Base-by-base conservation (phyloP, 2,797 vertebrate species). In the Crypturellus tataupa region DNA sequence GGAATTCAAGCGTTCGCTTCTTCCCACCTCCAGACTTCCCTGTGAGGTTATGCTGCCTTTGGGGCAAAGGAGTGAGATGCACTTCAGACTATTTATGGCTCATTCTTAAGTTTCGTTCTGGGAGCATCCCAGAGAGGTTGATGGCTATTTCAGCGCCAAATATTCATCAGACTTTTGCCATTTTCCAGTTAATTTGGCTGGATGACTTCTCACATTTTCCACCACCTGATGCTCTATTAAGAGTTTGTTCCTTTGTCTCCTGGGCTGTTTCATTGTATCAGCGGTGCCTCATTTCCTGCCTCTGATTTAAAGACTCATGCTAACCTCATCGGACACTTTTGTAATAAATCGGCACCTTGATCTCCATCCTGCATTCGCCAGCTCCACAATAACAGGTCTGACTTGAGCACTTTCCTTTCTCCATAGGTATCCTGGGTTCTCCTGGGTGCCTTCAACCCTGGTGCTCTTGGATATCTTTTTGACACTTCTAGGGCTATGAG, bases 181-280 rank as follows among this genome's bases (percentile, higher is more conserved):
- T 95, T 95, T 95, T 85, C 84, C 92, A 72, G 69, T 80, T 90
- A 76, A 85, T 80, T 95, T 87, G 49, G 71, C 88, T 92, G 89
- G 62, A 78, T 93, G 79, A 69, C 62, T 86, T 89, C 35, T 92
- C 58, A 80, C 12, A 37, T 73, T 93, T 95, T 96, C 83, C 49
- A 91, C 68, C 64, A 88, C 64, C 80, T 85, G 83, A 77, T 91
- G 83, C 68, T 93, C 47, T 86, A 1, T 78, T 89, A 79, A 72
- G 87, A 49, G 51, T 84, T 90, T 90, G 10, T 88, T 94, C 73
- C 73, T 95, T 85, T 96, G 94, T 69, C 63, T 87, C 67, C 1
- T 25, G 27, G 63, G 24, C 56, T 67, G 24, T 67, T 84, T 62
- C 1, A 0, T n/a, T 92, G 37, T 64, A 67, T 71, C 3, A 3